Conservation (phyloP, 1,140 invertebrate genomes). For the Cotesia chilonis region DNA sequence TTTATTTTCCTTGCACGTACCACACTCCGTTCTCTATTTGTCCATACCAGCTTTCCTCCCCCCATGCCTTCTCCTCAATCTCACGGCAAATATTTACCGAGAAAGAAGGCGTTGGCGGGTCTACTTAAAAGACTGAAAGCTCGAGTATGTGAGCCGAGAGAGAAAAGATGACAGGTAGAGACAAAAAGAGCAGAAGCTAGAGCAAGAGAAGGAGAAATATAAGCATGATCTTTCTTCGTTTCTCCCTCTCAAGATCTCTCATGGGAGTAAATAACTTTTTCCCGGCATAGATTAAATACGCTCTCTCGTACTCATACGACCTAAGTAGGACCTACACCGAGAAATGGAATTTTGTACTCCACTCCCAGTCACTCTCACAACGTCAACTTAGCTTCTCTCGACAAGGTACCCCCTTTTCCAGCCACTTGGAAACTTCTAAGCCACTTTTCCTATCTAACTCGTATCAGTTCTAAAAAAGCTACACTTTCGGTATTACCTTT, state of each 20-base stretch:
- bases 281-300: slow-evolving; percentile 6
- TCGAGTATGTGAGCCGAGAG: slow-evolving; percentile 32
- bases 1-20: slow-evolving; percentile 23
- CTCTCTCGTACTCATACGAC: neutral
- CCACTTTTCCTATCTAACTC: slow-evolving; percentile 8
- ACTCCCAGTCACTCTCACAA: neutral
- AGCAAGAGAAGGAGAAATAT: slow-evolving; percentile 1
- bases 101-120: slow-evolving; percentile 5
- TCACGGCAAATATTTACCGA: slow-evolving; percentile 27
- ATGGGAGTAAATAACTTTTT: slow-evolving; percentile 28
- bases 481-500: neutral
- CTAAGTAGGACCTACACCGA: neutral
- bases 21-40: slow-evolving; percentile 21
- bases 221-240: slow-evolving; percentile 12
- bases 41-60: slow-evolving; percentile 4
- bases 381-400: slow-evolving; percentile 16
- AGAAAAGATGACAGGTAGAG: slow-evolving; percentile 27
- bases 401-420: neutral
- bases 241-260: slow-evolving; percentile 13
- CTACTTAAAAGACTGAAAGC: neutral
- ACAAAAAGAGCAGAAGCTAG: neutral
- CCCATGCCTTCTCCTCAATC: slow-evolving; percentile 8
- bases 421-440: slow-evolving; percentile 11
- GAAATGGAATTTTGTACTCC: slow-evolving; percentile 13
- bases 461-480: slow-evolving; percentile 6